Evolutionary conservation across 2,888 invertebrate genomes (phyloP).

Genomic region (Euproctis similis): DNA sequence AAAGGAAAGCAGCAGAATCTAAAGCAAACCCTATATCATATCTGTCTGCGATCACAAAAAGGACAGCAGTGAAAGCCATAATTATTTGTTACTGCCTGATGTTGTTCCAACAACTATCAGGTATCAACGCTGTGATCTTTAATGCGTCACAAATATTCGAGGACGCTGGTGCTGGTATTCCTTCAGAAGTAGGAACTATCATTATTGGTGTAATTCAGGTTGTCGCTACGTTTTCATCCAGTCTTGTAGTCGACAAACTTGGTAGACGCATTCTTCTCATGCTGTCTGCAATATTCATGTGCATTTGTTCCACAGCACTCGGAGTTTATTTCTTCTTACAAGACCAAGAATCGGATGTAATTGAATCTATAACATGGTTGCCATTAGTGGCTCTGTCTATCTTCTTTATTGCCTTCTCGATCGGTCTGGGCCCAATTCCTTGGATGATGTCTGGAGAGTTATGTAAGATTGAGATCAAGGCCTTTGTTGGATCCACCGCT

Average conservation of each 20-base stretch:
- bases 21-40: slow-evolving; percentile 74
- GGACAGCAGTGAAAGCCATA: slow-evolving; percentile 79
- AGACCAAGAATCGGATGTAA: slow-evolving; percentile 38
- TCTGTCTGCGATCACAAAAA: slow-evolving; percentile 73
- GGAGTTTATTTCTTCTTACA: slow-evolving; percentile 81
- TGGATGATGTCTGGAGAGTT: slow-evolving; percentile 90
- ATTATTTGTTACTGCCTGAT: slow-evolving; percentile 86
- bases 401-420: slow-evolving; percentile 86
- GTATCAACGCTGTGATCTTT: slow-evolving; percentile 89
- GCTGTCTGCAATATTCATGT: slow-evolving; percentile 82
- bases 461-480: slow-evolving; percentile 86
- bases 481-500: slow-evolving; percentile 84
- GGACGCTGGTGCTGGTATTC: slow-evolving; percentile 76
- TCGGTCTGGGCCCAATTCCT: slow-evolving; percentile 92
- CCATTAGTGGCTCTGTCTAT: slow-evolving; percentile 83
- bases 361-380: slow-evolving; percentile 79
- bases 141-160: slow-evolving; percentile 85
- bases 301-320: slow-evolving; percentile 79
- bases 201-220: slow-evolving; percentile 91
- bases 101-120: slow-evolving; percentile 92
- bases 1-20: slow-evolving; percentile 69
- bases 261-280: slow-evolving; percentile 87
- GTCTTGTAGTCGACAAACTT: slow-evolving; percentile 85
- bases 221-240: slow-evolving; percentile 82
- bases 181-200: slow-evolving; percentile 80